A percentile compares a stretch with the other conserved stretches of the same genome.
phyloP scores from a whole-genome alignment of 2,113 vertebrate genomes.

The Gobius niger region DNA sequence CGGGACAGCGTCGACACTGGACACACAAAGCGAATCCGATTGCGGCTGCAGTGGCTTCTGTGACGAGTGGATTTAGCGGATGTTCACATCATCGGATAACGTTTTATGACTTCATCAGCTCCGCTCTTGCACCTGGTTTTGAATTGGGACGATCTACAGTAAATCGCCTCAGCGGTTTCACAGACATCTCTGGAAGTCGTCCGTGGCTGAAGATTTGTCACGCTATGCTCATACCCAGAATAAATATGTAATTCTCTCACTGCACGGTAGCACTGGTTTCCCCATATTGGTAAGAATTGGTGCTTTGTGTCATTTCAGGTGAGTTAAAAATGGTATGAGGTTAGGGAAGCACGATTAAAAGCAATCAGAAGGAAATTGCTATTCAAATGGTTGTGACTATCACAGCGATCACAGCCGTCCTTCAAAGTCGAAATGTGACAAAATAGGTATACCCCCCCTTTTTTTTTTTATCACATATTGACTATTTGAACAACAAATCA shows the following conservation, averaged over 20 bases:
- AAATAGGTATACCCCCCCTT: too few species aligned
- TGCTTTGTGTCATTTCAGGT: neutral
- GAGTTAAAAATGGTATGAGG: neutral
- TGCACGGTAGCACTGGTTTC: neutral
- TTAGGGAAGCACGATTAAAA: too few species aligned
- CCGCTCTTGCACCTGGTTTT: conserved; percentile 38
- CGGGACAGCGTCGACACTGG: neutral
- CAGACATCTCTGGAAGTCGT: conserved; percentile 45
- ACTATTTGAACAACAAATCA: too few species aligned
- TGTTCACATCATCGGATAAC: conserved; percentile 25
- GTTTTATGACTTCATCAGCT: conserved; percentile 46
- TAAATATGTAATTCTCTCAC: neutral
- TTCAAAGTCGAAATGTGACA: too few species aligned
- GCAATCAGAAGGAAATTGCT: too few species aligned
- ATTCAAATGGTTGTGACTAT: too few species aligned
- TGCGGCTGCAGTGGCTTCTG: conserved; percentile 4
- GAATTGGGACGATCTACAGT: conserved; percentile 26
- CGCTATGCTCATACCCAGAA: neutral
- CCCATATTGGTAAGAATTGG: neutral
- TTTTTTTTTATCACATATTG: too few species aligned
- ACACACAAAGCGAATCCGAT: conserved; percentile 23
- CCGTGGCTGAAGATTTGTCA: conserved; percentile 20
- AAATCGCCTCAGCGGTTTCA: conserved; percentile 19
- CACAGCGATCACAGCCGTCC: too few species aligned
- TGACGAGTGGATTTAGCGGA: conserved; percentile 28